Conservation (phyloP, 2,113 vertebrate genomes). For the Terrapene triunguis region DNA sequence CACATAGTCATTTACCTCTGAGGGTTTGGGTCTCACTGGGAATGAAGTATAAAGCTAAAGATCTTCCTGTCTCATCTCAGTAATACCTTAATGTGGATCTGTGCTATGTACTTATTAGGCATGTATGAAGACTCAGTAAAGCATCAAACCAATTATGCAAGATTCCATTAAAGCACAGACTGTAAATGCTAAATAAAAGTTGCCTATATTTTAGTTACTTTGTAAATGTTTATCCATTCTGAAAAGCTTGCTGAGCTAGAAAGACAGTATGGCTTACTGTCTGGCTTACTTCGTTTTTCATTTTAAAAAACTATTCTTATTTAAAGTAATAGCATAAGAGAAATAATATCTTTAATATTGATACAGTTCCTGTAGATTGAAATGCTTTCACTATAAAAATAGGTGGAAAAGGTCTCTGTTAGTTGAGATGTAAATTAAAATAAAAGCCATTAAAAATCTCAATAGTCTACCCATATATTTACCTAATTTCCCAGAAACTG, state of each 20-base stretch:
- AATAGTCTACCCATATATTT: background rate
- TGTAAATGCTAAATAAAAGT: slow-evolving; percentile 70
- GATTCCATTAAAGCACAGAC: slow-evolving; percentile 63
- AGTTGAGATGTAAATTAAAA: slow-evolving; percentile 41
- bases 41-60: slow-evolving; percentile 74
- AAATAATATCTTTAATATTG: slow-evolving; percentile 21
- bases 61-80: slow-evolving; percentile 76
- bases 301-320: slow-evolving; percentile 44
- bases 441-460: background rate
- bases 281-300: slow-evolving; percentile 23
- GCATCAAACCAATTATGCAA: slow-evolving; percentile 68
- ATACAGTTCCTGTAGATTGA: slow-evolving; percentile 14
- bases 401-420: slow-evolving; percentile 18
- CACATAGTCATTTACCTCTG: slow-evolving; percentile 74
- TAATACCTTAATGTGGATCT: slow-evolving; percentile 73
- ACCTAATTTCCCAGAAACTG: slow-evolving; percentile 40
- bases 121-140: slow-evolving; percentile 63
- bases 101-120: slow-evolving; percentile 68
- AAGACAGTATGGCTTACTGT: slow-evolving; percentile 32
- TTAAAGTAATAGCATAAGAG: slow-evolving; percentile 33
- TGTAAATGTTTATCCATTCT: slow-evolving; percentile 54
- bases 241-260: slow-evolving; percentile 51
- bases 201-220: slow-evolving; percentile 58
- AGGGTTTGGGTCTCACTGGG: slow-evolving; percentile 71
- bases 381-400: background rate